phyloP scores from a whole-genome alignment of 2,888 invertebrate species.

The Tetragonisca angustula region DNA sequence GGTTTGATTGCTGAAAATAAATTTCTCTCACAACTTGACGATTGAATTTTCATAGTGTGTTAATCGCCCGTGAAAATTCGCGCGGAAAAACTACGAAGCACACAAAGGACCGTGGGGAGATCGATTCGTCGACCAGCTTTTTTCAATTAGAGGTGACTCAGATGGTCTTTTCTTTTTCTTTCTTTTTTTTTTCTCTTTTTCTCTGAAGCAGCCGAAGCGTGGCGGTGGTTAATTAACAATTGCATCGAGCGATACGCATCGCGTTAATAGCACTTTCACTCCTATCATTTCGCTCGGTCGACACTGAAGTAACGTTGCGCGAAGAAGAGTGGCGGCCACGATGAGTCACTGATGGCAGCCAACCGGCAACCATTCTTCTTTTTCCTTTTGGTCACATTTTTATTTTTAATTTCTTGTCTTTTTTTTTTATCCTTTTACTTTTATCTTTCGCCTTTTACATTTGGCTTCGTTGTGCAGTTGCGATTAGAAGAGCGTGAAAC shows the following conservation, averaged over 20 bases:
- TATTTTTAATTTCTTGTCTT: neutral
- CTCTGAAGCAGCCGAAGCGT: neutral
- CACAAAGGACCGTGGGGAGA: neutral
- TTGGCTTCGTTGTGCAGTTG: conserved; percentile 20
- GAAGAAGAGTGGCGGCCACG: conserved; percentile 34
- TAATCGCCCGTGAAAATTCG: conserved; percentile 22
- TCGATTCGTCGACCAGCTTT: conserved; percentile 14
- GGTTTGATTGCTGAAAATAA: neutral
- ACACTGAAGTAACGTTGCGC: conserved; percentile 36
- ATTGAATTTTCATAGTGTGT: conserved; percentile 6
- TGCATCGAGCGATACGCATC: conserved; percentile 53
- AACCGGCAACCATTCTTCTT: neutral
- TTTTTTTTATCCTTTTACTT: neutral
- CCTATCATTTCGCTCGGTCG: conserved; percentile 43
- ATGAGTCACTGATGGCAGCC: conserved; percentile 36
- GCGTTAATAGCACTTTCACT: conserved; percentile 59
- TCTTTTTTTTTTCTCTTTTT: neutral
- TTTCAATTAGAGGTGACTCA: conserved; percentile 33
- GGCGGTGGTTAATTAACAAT: conserved; percentile 54
- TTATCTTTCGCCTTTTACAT: too few relatives aligned
- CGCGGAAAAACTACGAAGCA: neutral
- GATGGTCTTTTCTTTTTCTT: neutral
- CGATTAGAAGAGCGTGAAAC: conserved; percentile 46
- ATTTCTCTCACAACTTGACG: neutral
- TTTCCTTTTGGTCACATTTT: neutral